Percentiles rank a stretch among this genome's conserved stretches.
These are phyloP conservation scores for Rhabdornis inornatus DNA, from an alignment of 2,113 vertebrate species.

Conservation along the genomic window DNA sequence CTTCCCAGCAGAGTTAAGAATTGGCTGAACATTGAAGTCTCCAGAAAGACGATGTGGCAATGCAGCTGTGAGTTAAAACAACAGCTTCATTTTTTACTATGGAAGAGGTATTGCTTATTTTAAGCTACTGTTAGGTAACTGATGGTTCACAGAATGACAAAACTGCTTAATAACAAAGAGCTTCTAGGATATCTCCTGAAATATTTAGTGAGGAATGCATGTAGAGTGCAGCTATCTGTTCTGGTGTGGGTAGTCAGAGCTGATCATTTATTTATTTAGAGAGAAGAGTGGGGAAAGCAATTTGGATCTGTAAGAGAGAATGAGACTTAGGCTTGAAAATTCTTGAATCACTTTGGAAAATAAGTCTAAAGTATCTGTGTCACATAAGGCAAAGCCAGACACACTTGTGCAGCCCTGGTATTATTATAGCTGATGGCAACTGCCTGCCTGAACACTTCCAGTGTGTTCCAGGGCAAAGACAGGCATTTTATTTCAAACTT, in stretches of 20 bases:
- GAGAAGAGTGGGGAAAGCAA: slow-evolving; percentile 26
- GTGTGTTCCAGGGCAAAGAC: neutral
- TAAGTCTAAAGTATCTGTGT: neutral
- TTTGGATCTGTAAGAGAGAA: slow-evolving; percentile 16
- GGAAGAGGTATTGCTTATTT: slow-evolving; percentile 7
- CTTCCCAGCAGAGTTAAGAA: neutral
- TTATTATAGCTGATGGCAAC: neutral
- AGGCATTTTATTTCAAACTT: neutral
- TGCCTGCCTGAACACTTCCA: neutral
- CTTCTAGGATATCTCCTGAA: slow-evolving; percentile 41
- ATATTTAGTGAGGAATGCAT: slow-evolving; percentile 46
- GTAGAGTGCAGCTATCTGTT: slow-evolving; percentile 4
- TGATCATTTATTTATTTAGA: slow-evolving; percentile 58
- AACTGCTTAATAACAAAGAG: slow-evolving; percentile 50
- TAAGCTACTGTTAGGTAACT: slow-evolving; percentile 18
- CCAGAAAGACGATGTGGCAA: neutral
- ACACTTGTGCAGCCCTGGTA: neutral
- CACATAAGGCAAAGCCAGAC: neutral
- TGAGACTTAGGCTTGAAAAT: neutral
- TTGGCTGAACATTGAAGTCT: neutral
- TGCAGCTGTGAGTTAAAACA: slow-evolving; percentile 20
- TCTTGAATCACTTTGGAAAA: slow-evolving; percentile 2
- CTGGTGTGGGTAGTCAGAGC: slow-evolving; percentile 14
- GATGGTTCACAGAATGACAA: slow-evolving; percentile 37
- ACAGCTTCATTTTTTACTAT: neutral